Evolutionary conservation across 1,140 invertebrate genomes (phyloP).

Genomic region (Tetramorium simillimum): DNA sequence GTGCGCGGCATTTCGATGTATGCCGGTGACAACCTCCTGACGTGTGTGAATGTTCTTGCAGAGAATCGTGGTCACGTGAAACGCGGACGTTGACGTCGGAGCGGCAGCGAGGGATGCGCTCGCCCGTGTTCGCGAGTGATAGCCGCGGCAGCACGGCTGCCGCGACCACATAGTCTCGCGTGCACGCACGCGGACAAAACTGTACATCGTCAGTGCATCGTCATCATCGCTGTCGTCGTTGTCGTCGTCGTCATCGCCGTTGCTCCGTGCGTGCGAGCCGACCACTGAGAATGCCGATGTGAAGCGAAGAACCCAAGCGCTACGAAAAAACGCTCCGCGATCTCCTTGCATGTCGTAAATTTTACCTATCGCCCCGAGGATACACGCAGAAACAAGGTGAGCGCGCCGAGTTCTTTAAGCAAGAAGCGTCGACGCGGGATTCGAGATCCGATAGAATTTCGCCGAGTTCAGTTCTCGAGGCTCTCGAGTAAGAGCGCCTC

Average conservation of each 20-base stretch:
- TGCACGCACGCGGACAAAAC: slow-evolving; percentile 31
- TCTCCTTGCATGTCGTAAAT: slow-evolving; percentile 32
- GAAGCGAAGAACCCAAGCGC: slow-evolving; percentile 3
- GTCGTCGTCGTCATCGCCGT: background rate
- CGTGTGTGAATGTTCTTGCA: slow-evolving; percentile 30
- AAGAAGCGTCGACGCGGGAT: background rate
- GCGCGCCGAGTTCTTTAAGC: background rate
- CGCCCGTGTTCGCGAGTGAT: slow-evolving; percentile 47
- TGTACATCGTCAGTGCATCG: slow-evolving; percentile 29
- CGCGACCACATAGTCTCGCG: slow-evolving; percentile 34
- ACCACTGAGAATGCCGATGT: slow-evolving; percentile 9
- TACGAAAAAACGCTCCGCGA: background rate
- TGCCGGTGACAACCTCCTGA: background rate
- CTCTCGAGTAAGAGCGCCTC: too few relatives aligned
- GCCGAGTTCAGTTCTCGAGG: background rate
- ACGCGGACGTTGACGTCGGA: slow-evolving; percentile 28
- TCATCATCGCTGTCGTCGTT: background rate
- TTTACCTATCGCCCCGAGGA: slow-evolving; percentile 23
- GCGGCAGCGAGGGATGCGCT: slow-evolving; percentile 43
- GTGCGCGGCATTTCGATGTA: background rate
- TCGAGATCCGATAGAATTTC: slow-evolving; percentile 14
- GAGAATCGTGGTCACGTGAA: slow-evolving; percentile 17
- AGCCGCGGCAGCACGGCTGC: slow-evolving; percentile 22
- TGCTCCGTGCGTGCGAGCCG: background rate
- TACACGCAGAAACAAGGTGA: slow-evolving; percentile 34